Percentiles rank a stretch among this genome's conserved stretches.
phyloP scores from a whole-genome alignment of 92 coral and sea anemone species.

The Porites divaricata region DNA sequence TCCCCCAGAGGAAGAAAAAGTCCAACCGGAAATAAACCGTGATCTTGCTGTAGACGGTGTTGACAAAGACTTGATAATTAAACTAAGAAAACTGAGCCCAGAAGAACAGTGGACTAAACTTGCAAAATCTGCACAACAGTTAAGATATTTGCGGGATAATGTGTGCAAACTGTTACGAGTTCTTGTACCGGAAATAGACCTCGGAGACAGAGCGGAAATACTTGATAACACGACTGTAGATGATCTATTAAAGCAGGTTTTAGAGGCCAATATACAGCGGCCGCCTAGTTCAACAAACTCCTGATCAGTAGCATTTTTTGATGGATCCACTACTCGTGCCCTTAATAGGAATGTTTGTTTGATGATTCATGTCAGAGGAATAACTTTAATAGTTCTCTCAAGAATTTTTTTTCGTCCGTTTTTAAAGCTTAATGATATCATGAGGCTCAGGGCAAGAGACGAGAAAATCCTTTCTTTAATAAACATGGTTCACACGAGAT shows the following conservation, averaged over 20 bases:
- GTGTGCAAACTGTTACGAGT: slow-evolving; percentile 88
- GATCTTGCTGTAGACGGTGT: slow-evolving; percentile 41
- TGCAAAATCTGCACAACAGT: slow-evolving; percentile 67
- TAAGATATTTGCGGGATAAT: slow-evolving; percentile 77
- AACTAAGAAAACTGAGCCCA: slow-evolving; percentile 49
- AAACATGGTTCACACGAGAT: too few species aligned
- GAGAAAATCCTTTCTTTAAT: too few species aligned
- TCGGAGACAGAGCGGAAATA: slow-evolving; percentile 70
- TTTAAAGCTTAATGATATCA: too few species aligned
- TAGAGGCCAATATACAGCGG: slow-evolving; percentile 68
- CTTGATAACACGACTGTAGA: slow-evolving; percentile 80
- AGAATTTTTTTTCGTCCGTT: too few species aligned
- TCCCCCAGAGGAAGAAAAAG: slow-evolving; percentile 21
- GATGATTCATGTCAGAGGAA: too few species aligned
- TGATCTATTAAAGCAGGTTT: slow-evolving; percentile 83
- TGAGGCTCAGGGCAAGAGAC: too few species aligned
- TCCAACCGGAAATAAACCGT: not conserved
- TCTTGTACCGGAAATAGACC: slow-evolving; percentile 91
- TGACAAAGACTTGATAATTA: slow-evolving; percentile 68
- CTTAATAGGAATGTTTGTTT: too few species aligned
- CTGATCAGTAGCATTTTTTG: not conserved
- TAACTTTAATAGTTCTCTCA: too few species aligned
- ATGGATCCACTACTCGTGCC: too few species aligned
- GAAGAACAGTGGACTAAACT: slow-evolving; percentile 68
- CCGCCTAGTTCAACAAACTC: not conserved